Percentiles rank a stretch among this genome's conserved stretches.
Conservation (phyloP, 2,888 invertebrate genomes). For the Harpalus rubripes region DNA sequence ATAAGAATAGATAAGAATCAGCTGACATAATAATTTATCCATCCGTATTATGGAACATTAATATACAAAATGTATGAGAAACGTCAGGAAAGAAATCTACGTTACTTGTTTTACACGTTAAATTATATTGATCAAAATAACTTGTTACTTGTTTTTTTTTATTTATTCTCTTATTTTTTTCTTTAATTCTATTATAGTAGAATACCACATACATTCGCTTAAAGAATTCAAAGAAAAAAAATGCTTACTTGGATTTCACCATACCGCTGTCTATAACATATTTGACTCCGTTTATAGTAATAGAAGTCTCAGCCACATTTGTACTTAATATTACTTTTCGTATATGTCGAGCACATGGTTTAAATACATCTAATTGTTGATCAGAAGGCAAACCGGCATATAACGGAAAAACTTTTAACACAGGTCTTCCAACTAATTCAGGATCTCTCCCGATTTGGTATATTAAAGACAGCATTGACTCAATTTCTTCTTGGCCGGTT, state of each 20-base stretch:
- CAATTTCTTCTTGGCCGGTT: slow-evolving; percentile 98
- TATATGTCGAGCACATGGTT: slow-evolving; percentile 84
- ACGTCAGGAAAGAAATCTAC: too few relatives aligned
- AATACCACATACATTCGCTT: too few relatives aligned
- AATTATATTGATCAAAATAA: too few relatives aligned
- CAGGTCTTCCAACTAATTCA: slow-evolving; percentile 80
- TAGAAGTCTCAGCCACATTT: slow-evolving; percentile 98
- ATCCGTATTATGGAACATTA: too few relatives aligned
- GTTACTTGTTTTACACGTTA: too few relatives aligned
- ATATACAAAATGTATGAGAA: too few relatives aligned
- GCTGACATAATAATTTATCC: too few relatives aligned
- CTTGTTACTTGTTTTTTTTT: too few relatives aligned
- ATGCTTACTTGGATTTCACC: slow-evolving; percentile 84
- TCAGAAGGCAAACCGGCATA: slow-evolving; percentile 93
- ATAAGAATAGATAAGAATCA: too few relatives aligned
- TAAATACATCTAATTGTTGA: slow-evolving; percentile 93
- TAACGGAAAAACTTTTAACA: slow-evolving; percentile 89
- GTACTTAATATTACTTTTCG: slow-evolving; percentile 97
- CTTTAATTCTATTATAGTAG: too few relatives aligned
- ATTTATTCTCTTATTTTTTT: too few relatives aligned
- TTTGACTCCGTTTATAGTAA: slow-evolving; percentile 95
- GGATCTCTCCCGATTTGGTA: slow-evolving; percentile 83
- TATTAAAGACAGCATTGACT: slow-evolving; percentile 88
- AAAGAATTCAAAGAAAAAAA: neutral
- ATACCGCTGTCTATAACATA: slow-evolving; percentile 95